Base-by-base conservation (phyloP, 1,140 invertebrate species). In the Campoletis sonorensis region DNA sequence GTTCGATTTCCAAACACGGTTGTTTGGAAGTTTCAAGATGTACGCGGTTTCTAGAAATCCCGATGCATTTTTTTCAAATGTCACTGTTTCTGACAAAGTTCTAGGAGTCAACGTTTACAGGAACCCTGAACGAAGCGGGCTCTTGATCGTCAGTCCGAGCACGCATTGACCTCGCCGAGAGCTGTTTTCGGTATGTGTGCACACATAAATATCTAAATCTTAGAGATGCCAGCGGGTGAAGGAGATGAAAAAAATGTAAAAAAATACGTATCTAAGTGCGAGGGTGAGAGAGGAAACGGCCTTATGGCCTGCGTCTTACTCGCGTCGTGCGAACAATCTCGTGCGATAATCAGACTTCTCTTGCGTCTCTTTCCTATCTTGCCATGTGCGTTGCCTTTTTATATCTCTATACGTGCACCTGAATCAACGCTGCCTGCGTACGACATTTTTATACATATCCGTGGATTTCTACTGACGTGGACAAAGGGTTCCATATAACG, bases 191-290 rank as follows among this genome's bases (percentile, higher is more conserved):
- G 61, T 64, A 27, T 10, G 15, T 87, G 84, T 89, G n/a, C n/a
- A 87, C 33, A 30, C 88, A 89, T 89, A 90, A 91, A 90, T 91
- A 91, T 91, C 89, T 91, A 90, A 91, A 91, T 92, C 90, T 90
- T 86, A 85, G 81, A 85, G 82, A 73, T 51, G 72, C 21, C 70
- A 64, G 70, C 61, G 61, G 61, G 61, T 26, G 54, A 54, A 71
- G 33, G 23, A 80, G 40, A 70, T 71, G 54, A 70, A 75, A 80
- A n/a, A 80, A 21, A 27, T 64, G 11, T 64, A 67, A 54, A 5
- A 26, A 58, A 40, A 72, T 54, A 80, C 54, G 70, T 72, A 75
- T 16, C 18, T 11, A 78, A 86, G 86, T 88, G 85, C 84, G 84
- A 81, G n/a, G 33, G 26, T 45, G 40, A 27, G 61, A 64, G 23